Evolutionary conservation across 1,140 invertebrate species (phyloP).

Genomic region (Glossosoma conforme): DNA sequence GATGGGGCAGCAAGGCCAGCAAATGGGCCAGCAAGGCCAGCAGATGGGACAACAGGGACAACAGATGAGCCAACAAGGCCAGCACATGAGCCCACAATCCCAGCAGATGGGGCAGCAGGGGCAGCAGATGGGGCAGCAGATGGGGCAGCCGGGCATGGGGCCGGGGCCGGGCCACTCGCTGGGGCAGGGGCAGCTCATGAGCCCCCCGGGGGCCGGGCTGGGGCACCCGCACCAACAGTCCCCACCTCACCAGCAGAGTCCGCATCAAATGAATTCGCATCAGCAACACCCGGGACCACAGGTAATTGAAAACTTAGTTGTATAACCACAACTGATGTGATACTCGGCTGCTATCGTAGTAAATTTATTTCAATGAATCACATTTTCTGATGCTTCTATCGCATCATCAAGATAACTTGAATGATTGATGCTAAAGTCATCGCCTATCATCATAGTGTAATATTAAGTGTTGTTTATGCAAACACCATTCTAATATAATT

Average conservation of each 20-base stretch:
- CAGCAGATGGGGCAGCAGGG: constrained; percentile 17
- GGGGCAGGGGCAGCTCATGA: constrained; percentile 36
- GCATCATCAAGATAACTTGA: too few relatives aligned
- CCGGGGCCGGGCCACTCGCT: constrained; percentile 40
- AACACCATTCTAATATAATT: too few relatives aligned
- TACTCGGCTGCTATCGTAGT: constrained; percentile 7
- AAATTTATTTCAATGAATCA: too few relatives aligned
- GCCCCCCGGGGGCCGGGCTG: constrained; percentile 18
- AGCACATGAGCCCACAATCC: constrained; percentile 17
- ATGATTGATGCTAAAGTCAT: too few relatives aligned
- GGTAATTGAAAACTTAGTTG: constrained; percentile 30
- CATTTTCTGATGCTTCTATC: too few relatives aligned
- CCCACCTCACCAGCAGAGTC: constrained; percentile 36
- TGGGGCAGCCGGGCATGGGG: constrained; percentile 42
- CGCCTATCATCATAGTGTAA: too few relatives aligned
- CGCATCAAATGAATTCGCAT: constrained; percentile 30
- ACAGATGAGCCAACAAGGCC: constrained; percentile 37
- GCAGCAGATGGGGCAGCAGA: constrained; percentile 40
- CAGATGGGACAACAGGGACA: constrained; percentile 41
- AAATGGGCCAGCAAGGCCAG: constrained; percentile 23
- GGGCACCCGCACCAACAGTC: constrained; percentile 39
- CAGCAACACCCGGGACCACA: constrained; percentile 40
- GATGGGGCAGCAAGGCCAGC: constrained; percentile 36
- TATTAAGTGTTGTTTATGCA: too few relatives aligned
- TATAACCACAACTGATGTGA: constrained; percentile 1